Evolutionary conservation across 2,888 invertebrate genomes (phyloP), one percentile per base, ranked within the genome.

Genomic region (Patella caerulea): DNA sequence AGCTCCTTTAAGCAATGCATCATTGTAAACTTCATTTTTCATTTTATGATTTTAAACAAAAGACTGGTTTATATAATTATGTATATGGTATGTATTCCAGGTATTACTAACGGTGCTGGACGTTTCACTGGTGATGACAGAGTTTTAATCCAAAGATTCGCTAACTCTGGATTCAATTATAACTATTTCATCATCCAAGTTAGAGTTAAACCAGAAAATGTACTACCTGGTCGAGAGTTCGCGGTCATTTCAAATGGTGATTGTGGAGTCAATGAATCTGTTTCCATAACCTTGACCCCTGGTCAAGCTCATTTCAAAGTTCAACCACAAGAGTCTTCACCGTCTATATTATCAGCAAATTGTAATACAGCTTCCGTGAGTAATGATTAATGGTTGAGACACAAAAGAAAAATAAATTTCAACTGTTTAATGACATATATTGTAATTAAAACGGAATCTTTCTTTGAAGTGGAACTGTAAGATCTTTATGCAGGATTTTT

Each of bases 171-270:
- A 5, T 83, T 82, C 77, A 70, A 78, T 74, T 74, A 72, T 54
- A 15, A 77, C 65, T 78, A 79, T 71, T 77, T 82, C 56, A 72
- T 79, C 59, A 76, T 81, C 59, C 65, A 75, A 29, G 56, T 79
- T 15, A 73, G 78, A 3, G 72, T 82, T 14, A 65, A 76, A 34
- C 72, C 77, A 29, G 55, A 59, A 3, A 24, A 24, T 9, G 65
- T 65, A 9, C 17, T n/a, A 3, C 17, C 54, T 0, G 79, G 75
- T 5, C 17, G 65, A 45, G 69, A 76, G 29, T 59, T 77, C n/a
- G 80, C 79, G 2, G 74, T 83, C 3, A 72, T 78, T n/a, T 79
- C 78, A 54, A 83, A 83, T 59, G 83, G 78, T 4, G 82, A 83
- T 77, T 83, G 83, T 55, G 71, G 72, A 0, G 71, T 69, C 0